phyloP scores from a whole-genome alignment of 2,888 invertebrate species.

The Drosophila melanosoma region DNA sequence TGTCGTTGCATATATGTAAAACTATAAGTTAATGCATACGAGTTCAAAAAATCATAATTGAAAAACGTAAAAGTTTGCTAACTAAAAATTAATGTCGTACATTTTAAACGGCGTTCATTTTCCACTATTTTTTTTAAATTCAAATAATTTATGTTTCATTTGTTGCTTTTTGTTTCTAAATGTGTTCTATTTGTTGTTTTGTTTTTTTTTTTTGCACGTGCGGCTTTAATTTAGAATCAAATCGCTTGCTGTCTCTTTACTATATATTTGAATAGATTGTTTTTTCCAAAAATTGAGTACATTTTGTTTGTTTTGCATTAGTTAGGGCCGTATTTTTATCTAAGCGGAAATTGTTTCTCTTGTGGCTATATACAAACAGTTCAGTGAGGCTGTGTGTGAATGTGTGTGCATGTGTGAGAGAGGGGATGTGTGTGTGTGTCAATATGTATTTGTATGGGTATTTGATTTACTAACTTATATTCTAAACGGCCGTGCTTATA shows the following conservation, averaged over 20 bases:
- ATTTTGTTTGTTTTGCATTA: conserved; percentile 50
- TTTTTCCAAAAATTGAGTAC: conserved; percentile 35
- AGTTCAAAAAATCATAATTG: conserved; percentile 27
- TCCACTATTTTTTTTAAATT: conserved; percentile 38
- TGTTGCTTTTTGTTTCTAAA: conserved; percentile 21
- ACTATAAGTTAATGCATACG: conserved; percentile 24
- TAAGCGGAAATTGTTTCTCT: conserved; percentile 71
- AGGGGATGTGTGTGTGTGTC: conserved; percentile 7
- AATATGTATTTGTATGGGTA: conserved; percentile 38
- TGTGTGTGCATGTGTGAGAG: conserved; percentile 16
- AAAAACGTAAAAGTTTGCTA: conserved; percentile 64
- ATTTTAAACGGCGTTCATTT: conserved; percentile 33
- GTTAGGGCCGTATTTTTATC: conserved; percentile 67
- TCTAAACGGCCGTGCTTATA: conserved; percentile 69
- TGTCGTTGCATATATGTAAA: conserved; percentile 16
- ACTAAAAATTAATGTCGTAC: conserved; percentile 67
- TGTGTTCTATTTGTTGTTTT: conserved; percentile 3
- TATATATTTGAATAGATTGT: conserved; percentile 34
- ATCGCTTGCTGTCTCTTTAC: conserved; percentile 42
- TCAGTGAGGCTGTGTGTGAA: conserved; percentile 25
- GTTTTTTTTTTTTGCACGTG: conserved; percentile 6
- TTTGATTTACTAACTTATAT: conserved; percentile 76
- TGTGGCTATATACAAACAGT: conserved; percentile 62
- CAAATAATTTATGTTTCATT: conserved; percentile 50
- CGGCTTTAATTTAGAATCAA: conserved; percentile 73